Percentiles rank a stretch among this genome's conserved stretches.
These are phyloP conservation scores for Drosophila simulans DNA, from an alignment of 1,140 invertebrate genomes.

Conservation along the genomic window DNA sequence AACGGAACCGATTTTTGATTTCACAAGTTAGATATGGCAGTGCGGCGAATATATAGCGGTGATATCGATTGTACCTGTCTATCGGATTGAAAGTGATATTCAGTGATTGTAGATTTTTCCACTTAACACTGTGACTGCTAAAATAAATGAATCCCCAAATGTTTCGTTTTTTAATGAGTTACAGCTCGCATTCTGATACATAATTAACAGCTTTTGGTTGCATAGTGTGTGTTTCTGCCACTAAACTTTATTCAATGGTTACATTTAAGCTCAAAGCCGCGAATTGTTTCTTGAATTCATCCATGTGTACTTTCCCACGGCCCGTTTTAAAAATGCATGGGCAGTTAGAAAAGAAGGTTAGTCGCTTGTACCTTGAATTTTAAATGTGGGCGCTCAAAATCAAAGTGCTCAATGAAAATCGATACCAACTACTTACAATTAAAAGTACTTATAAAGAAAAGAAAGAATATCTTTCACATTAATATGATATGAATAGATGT, in stretches of 20 bases:
- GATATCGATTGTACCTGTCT: neutral
- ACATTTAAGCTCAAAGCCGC: too few species aligned
- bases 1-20: slow-evolving; percentile 16
- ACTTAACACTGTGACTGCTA: neutral
- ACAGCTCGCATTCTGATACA: too few species aligned
- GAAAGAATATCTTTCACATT: too few species aligned
- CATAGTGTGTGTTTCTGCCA: neutral
- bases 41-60: neutral
- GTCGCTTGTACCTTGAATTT: slow-evolving; percentile 1
- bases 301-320: slow-evolving; percentile 1
- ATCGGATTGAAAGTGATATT: neutral
- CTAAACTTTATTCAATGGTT: neutral
- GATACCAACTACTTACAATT: neutral
- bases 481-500: neutral
- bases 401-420: slow-evolving; percentile 4
- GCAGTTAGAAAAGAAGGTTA: neutral
- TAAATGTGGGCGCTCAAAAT: slow-evolving; percentile 5
- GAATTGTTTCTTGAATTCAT: neutral
- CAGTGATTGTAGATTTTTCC: neutral
- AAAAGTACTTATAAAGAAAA: too few species aligned
- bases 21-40: slow-evolving; percentile 14
- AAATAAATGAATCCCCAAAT: too few species aligned
- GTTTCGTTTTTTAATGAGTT: too few species aligned
- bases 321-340: neutral
- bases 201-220: neutral